Conservation (phyloP, 2,888 invertebrate species). For the Eristalinus aeneus region DNA sequence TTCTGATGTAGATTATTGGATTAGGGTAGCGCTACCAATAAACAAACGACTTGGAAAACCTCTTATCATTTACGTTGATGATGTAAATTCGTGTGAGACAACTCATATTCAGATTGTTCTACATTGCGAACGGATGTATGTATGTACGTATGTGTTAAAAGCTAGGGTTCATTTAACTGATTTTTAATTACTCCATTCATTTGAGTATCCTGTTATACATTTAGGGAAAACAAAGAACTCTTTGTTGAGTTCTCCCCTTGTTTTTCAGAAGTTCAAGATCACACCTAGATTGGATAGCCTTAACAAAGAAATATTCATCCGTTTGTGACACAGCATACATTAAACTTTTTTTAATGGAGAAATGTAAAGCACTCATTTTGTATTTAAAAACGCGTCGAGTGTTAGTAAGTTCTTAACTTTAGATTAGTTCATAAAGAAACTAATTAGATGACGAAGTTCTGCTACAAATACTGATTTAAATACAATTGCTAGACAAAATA, state of each 20-base stretch:
- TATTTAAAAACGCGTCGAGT: neutral
- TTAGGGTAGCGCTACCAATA: slow-evolving; percentile 61
- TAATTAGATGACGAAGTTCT: too few relatives aligned
- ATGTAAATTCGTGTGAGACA: slow-evolving; percentile 46
- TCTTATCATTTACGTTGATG: slow-evolving; percentile 59
- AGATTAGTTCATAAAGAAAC: too few relatives aligned
- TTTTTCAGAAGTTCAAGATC: slow-evolving; percentile 22
- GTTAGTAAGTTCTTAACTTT: too few relatives aligned
- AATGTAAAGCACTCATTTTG: neutral
- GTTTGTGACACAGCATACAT: neutral
- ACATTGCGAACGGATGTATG: neutral
- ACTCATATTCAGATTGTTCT: slow-evolving; percentile 23
- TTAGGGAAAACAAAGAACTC: slow-evolving; percentile 51
- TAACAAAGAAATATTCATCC: neutral
- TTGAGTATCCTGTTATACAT: slow-evolving; percentile 60
- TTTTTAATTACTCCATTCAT: slow-evolving; percentile 62
- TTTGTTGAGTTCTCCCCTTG: slow-evolving; percentile 33
- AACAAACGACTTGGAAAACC: slow-evolving; percentile 55
- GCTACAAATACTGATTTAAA: too few relatives aligned
- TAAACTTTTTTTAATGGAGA: neutral
- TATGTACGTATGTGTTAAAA: neutral
- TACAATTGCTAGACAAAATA: too few relatives aligned
- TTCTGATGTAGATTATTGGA: slow-evolving; percentile 43
- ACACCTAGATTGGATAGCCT: slow-evolving; percentile 19
- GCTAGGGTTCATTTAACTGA: slow-evolving; percentile 48